A percentile compares a stretch with the other conserved stretches of the same genome.
phyloP scores from a whole-genome alignment of 2,888 invertebrate species.

The Petrophora chlorosata region DNA sequence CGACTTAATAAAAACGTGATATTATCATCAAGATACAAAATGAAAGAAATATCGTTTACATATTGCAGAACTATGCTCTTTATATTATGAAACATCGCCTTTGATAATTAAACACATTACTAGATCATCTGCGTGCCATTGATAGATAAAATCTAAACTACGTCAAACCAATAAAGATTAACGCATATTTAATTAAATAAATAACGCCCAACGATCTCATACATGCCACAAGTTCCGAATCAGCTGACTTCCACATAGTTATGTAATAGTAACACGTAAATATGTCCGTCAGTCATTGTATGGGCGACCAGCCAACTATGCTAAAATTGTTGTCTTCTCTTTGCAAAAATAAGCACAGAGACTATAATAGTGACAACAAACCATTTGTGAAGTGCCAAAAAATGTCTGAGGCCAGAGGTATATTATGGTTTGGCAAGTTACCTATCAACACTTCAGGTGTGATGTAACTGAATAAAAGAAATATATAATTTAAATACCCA shows the following conservation, averaged over 20 bases:
- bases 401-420: not conserved
- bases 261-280: not conserved
- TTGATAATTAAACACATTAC: no score
- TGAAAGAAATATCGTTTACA: no score
- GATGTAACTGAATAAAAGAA: no score
- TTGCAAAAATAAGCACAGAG: constrained; percentile 8
- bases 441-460: not conserved
- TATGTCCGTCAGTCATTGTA: constrained; percentile 20
- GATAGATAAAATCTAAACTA: no score
- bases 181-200: no score
- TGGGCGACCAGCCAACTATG: constrained; percentile 45
- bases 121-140: no score
- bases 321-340: constrained; percentile 34
- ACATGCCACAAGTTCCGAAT: not conserved
- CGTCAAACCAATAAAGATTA: no score
- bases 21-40: no score
- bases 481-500: no score
- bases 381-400: constrained; percentile 13
- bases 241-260: constrained; percentile 24
- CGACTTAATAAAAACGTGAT: no score
- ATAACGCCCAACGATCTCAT: not conserved
- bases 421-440: not conserved
- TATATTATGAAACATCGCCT: no score
- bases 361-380: constrained; percentile 20
- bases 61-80: no score